A percentile compares a stretch with the other conserved stretches of the same genome.
phyloP scores from a whole-genome alignment of 2,797 vertebrate species.

The Argyrosomus regius region DNA sequence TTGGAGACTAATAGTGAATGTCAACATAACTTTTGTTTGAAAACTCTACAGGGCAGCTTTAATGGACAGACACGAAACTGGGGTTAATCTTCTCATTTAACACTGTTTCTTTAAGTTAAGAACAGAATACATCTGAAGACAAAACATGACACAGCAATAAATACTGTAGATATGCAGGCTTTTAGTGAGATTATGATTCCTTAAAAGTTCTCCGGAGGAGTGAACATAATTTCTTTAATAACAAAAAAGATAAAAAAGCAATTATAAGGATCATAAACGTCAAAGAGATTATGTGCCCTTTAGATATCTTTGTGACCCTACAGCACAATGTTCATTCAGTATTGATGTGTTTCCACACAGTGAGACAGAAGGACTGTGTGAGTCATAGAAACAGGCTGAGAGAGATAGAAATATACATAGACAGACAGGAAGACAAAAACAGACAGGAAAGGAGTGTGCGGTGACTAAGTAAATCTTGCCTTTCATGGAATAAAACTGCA shows the following conservation, averaged over 20 bases:
- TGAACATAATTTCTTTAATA: background rate
- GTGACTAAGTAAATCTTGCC: conserved; percentile 42
- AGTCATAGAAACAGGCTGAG: conserved; percentile 52
- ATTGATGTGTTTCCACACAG: conserved; percentile 25
- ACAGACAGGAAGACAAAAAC: conserved; percentile 38
- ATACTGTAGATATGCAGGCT: background rate
- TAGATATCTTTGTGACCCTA: background rate
- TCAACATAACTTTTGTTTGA: background rate
- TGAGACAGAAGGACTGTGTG: conserved; percentile 30
- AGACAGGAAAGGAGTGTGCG: conserved; percentile 34
- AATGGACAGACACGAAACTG: background rate
- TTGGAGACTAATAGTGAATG: background rate
- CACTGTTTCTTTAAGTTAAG: background rate
- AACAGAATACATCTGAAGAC: background rate
- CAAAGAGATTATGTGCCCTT: background rate
- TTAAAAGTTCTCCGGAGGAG: background rate
- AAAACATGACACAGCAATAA: background rate
- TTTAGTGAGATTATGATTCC: background rate
- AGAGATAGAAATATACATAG: conserved; percentile 36
- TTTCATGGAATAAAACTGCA: conserved; percentile 60
- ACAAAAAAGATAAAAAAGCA: conserved; percentile 3
- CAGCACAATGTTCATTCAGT: background rate
- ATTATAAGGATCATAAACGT: background rate
- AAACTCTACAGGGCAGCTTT: background rate
- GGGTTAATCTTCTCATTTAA: background rate